phyloP scores from a whole-genome alignment of 1,140 invertebrate species.

The Laupala kohalensis region DNA sequence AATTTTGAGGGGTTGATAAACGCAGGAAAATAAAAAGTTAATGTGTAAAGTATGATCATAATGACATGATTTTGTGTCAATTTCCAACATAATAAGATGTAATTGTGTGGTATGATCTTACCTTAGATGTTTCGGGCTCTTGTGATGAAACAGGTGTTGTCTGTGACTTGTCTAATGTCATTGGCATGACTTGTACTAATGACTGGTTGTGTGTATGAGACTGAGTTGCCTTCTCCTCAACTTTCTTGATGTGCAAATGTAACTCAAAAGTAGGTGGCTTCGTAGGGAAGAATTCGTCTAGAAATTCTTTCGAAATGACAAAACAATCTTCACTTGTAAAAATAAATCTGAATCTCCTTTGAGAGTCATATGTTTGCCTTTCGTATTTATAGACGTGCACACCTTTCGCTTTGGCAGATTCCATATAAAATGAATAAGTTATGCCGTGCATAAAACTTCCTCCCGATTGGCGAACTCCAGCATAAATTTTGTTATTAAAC shows the following conservation, averaged over 20 bases:
- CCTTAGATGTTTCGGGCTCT: too few species aligned
- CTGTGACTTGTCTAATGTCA: too few species aligned
- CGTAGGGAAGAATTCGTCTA: not conserved
- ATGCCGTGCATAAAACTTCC: not conserved
- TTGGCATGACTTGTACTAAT: too few species aligned
- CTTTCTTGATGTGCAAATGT: not conserved
- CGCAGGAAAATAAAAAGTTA: too few species aligned
- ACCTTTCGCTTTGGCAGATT: not conserved
- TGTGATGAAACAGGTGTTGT: too few species aligned
- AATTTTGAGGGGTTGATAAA: too few species aligned
- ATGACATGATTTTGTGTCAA: too few species aligned
- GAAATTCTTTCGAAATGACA: not conserved
- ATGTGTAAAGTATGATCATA: too few species aligned
- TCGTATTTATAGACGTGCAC: not conserved
- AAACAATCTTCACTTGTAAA: not conserved
- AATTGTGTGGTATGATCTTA: too few species aligned
- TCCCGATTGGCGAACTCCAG: not conserved
- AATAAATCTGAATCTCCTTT: not conserved
- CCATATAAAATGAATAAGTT: not conserved
- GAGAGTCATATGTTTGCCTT: not conserved
- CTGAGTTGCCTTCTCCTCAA: too few species aligned
- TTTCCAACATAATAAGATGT: too few species aligned
- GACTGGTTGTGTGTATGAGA: too few species aligned
- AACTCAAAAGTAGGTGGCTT: not conserved
- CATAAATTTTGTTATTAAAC: not conserved